Evolutionary conservation across 2,113 vertebrate species (phyloP).

Genomic region (Neolamprologus falcicula): DNA sequence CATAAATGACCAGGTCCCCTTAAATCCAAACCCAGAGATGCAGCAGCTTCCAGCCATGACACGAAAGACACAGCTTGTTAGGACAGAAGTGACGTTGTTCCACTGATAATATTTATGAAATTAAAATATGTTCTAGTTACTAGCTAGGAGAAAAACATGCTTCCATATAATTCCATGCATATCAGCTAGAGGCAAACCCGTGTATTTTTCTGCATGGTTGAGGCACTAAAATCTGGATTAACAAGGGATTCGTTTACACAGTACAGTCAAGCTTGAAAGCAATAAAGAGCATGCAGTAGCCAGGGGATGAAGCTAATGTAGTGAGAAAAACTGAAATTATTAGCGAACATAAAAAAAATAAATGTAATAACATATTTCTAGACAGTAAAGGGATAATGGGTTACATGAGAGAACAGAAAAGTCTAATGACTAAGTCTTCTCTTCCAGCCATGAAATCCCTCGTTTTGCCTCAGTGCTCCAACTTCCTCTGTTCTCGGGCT

Average conservation of each 20-base stretch:
- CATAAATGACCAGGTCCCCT: neutral
- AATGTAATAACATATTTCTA: neutral
- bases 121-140: neutral
- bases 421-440: neutral
- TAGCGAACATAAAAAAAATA: neutral
- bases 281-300: neutral
- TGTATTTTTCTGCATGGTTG: neutral
- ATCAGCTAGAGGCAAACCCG: neutral
- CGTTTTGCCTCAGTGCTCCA: neutral
- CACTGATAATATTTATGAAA: neutral
- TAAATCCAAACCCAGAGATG: neutral
- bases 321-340: neutral
- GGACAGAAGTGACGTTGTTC: neutral
- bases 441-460: neutral
- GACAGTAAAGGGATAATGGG: neutral
- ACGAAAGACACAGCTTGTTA: neutral
- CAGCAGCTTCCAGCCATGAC: neutral
- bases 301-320: neutral
- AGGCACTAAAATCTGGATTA: conserved; percentile 15
- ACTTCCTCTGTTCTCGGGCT: conserved; percentile 10
- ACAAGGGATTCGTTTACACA: neutral
- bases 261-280: conserved; percentile 4
- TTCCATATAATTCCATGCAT: neutral
- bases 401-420: neutral
- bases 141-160: neutral